Evolutionary conservation across 30 jellyfish, hydroid and myxozoan species (phyloP).

Genomic region (Cassiopea xamachana): DNA sequence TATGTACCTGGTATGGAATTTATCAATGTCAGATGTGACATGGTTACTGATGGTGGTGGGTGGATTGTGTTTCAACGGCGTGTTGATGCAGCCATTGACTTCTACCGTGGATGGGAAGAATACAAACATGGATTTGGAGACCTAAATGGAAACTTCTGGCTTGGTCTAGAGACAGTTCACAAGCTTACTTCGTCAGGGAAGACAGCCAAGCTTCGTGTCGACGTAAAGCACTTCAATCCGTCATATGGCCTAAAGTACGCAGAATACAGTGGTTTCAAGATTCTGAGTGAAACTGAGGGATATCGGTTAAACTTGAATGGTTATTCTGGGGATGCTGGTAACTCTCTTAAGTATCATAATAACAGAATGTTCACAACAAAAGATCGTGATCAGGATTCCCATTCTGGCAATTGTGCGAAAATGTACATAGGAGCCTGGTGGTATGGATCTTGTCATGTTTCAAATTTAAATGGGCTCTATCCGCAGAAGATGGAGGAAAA

Average conservation of each 20-base stretch:
- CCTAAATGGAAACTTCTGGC: background rate
- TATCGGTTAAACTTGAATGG: background rate
- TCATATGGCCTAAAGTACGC: background rate
- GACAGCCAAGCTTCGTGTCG: background rate
- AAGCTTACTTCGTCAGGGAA: background rate
- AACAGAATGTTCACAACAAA: background rate
- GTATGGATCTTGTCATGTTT: background rate
- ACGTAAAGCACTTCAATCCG: background rate
- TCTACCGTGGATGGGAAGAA: background rate
- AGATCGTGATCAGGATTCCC: background rate
- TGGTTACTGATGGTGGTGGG: background rate
- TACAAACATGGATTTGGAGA: background rate
- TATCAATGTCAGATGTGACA: background rate
- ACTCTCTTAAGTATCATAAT: background rate
- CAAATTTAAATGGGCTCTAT: constrained; percentile 12
- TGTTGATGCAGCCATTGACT: background rate
- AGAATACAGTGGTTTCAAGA: background rate
- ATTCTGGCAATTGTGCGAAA: background rate
- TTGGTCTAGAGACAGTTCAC: background rate
- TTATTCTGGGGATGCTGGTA: background rate
- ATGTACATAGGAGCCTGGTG: constrained; percentile 5
- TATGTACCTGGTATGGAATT: background rate
- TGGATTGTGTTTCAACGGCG: background rate
- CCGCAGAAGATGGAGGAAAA: background rate
- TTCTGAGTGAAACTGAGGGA: background rate